phyloP scores from a whole-genome alignment of 1,140 invertebrate species.

The Pomacea maculata region DNA sequence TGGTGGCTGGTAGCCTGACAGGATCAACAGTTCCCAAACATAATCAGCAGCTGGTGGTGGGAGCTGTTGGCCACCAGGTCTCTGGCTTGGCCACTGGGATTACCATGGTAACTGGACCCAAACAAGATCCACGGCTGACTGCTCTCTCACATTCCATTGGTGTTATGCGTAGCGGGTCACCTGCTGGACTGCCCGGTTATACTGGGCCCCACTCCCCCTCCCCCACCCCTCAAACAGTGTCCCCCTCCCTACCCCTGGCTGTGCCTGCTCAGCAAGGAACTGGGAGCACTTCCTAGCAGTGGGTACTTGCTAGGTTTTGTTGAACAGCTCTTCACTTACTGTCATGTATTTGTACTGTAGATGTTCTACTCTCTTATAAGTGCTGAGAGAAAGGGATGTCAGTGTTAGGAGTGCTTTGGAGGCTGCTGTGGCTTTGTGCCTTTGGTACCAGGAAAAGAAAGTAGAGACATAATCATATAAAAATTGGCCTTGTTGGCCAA shows the following conservation, averaged over 20 bases:
- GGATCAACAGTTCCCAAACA: neutral
- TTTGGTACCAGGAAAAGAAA: too few relatives aligned
- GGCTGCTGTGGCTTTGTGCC: too few relatives aligned
- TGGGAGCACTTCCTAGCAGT: constrained; percentile 11
- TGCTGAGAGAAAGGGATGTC: too few relatives aligned
- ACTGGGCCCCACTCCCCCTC: constrained; percentile 20
- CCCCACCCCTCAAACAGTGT: constrained; percentile 18
- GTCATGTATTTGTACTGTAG: too few relatives aligned
- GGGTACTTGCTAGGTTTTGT: neutral
- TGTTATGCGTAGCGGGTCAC: neutral
- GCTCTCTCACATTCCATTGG: constrained; percentile 8
- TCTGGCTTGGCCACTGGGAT: neutral
- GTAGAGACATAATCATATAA: too few relatives aligned
- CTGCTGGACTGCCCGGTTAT: constrained; percentile 15
- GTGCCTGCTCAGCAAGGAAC: constrained; percentile 8
- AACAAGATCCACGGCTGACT: constrained; percentile 6
- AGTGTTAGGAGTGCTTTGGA: too few relatives aligned
- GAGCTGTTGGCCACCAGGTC: neutral
- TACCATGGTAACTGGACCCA: neutral
- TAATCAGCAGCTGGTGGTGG: neutral
- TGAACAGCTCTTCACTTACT: neutral
- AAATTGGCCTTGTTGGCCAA: too few relatives aligned
- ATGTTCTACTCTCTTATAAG: too few relatives aligned
- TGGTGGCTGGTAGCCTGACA: neutral
- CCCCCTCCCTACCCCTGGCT: constrained; percentile 1